phyloP scores from a whole-genome alignment of 2,113 vertebrate species.

The Casuarius casuarius region DNA sequence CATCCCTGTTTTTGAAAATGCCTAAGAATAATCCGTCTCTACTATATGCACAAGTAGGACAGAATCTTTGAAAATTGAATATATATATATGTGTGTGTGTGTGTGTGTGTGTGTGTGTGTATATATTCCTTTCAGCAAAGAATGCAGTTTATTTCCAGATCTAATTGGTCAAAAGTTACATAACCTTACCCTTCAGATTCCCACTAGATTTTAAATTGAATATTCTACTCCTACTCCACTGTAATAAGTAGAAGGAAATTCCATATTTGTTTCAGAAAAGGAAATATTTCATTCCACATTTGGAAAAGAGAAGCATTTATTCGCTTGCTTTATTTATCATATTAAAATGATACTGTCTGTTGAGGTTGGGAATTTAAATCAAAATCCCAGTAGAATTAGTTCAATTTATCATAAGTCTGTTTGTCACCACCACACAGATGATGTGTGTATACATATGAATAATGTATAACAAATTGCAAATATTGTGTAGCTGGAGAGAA shows the following conservation, averaged over 20 bases:
- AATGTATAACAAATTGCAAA: neutral
- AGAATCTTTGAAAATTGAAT: neutral
- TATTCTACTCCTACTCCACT: neutral
- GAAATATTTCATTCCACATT: neutral
- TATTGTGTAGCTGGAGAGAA: neutral
- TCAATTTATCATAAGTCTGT: neutral
- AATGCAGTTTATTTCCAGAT: neutral
- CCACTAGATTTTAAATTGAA: neutral
- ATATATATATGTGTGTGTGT: too few species aligned
- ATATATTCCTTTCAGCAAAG: neutral
- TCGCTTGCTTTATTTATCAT: neutral
- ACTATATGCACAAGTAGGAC: neutral
- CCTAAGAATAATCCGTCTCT: neutral
- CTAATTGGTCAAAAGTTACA: neutral
- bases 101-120: too few species aligned
- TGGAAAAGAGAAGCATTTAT: neutral
- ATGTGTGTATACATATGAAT: neutral
- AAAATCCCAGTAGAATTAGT: neutral
- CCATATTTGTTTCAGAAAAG: neutral
- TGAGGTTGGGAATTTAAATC: neutral
- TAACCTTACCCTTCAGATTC: neutral
- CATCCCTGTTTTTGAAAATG: neutral
- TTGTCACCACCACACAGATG: neutral
- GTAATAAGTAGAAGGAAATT: neutral
- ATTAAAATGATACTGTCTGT: neutral